These are phyloP conservation scores for Procavia capensis DNA, from an alignment of 2,113 vertebrate genomes.

Conservation along the genomic window DNA sequence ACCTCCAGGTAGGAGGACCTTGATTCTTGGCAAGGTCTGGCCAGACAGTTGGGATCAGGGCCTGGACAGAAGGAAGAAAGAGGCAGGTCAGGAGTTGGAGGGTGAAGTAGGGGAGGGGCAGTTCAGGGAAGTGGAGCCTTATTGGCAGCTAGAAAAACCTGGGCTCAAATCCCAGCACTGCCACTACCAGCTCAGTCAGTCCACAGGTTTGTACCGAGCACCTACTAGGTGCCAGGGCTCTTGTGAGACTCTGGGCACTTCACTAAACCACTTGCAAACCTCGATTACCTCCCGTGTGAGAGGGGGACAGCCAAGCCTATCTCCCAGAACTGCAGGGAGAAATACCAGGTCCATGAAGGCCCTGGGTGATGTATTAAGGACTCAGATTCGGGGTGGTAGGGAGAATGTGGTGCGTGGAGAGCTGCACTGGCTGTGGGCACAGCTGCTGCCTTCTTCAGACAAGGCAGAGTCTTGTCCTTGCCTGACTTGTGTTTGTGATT, in stretches of 20 bases:
- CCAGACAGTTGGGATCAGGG: not conserved
- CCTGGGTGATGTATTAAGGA: not conserved
- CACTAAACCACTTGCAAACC: not conserved
- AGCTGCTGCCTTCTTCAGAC: not conserved
- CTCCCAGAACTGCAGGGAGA: not conserved
- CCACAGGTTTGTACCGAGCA: not conserved
- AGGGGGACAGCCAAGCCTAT: accelerated
- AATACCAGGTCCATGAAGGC: accelerated
- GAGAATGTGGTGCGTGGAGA: not conserved
- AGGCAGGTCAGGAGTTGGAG: not conserved
- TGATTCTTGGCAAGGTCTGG: not conserved
- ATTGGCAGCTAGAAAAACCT: not conserved
- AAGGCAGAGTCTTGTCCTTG: not conserved
- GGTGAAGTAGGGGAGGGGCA: not conserved
- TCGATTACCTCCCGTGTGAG: not conserved
- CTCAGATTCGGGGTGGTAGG: not conserved
- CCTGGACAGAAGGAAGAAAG: not conserved
- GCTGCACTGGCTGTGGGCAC: not conserved
- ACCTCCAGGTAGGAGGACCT: not conserved
- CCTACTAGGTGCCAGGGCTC: not conserved
- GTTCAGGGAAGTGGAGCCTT: not conserved
- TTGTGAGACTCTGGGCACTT: accelerated
- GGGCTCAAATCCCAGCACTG: not conserved
- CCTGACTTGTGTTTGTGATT: not conserved
- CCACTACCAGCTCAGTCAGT: accelerated